Conservation (phyloP, 2,113 vertebrate species). For the Amblyopsis rosae region DNA sequence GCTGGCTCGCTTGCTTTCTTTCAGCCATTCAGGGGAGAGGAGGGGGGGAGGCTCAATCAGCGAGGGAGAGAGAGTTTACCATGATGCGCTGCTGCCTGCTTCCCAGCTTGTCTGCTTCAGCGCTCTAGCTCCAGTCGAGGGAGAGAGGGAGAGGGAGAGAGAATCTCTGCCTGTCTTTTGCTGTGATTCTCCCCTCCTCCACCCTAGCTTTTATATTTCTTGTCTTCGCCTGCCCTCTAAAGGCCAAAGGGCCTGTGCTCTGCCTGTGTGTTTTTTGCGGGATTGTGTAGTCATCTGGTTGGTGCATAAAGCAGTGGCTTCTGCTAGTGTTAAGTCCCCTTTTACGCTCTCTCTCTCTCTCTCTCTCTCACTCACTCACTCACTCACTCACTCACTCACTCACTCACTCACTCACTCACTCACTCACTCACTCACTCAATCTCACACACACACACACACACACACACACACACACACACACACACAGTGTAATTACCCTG, state of each 20-base stretch:
- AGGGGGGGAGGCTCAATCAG: constrained; percentile 4
- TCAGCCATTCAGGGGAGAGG: constrained; percentile 37
- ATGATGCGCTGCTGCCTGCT: constrained; percentile 68
- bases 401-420: constrained; percentile 42
- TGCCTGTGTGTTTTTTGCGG: neutral
- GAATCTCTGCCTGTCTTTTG: constrained; percentile 43
- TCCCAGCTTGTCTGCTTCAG: constrained; percentile 68
- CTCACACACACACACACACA: constrained; percentile 24
- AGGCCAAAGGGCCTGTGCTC: constrained; percentile 79
- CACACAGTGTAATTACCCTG: constrained; percentile 72
- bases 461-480: constrained; percentile 31
- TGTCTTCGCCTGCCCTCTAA: constrained; percentile 99
- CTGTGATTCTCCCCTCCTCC: constrained; percentile 60
- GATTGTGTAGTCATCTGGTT: constrained; percentile 47
- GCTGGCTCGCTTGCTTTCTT: constrained; percentile 61
- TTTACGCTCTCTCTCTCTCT: constrained; percentile 13
- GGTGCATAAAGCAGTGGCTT: constrained; percentile 56
- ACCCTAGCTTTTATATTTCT: constrained; percentile 79
- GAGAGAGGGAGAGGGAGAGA: constrained; percentile 23
- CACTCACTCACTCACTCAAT: constrained; percentile 14
- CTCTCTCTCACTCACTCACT: constrained; percentile 51
- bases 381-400: constrained; percentile 2
- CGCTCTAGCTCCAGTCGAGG: constrained; percentile 62
- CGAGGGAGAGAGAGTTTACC: constrained; percentile 60
- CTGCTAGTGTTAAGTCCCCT: constrained; percentile 47